Conservation (phyloP, 35 echinoderm and acorn worm species). For the Apostichopus parvimensis region DNA sequence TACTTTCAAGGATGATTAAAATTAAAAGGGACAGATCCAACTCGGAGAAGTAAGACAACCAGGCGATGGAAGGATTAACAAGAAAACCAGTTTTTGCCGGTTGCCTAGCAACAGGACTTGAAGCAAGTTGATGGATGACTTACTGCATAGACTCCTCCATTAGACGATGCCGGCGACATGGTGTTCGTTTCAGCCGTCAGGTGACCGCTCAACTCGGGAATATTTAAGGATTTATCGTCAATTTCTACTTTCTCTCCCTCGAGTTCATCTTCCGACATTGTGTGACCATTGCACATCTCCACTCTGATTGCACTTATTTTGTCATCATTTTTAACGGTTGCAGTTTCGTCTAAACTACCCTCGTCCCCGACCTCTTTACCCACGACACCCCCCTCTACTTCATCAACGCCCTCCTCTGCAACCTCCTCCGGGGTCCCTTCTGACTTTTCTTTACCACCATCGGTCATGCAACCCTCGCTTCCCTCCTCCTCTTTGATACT, state of each 20-base stretch:
- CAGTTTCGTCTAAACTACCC: conserved; percentile 18
- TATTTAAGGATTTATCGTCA: conserved; percentile 62
- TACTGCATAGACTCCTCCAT: conserved; percentile 92
- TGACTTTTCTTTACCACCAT: background rate
- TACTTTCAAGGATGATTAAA: too few relatives aligned
- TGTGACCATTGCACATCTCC: conserved; percentile 65
- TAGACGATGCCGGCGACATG: conserved; percentile 90
- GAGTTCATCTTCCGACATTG: conserved; percentile 43
- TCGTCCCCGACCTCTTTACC: background rate
- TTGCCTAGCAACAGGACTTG: too few relatives aligned
- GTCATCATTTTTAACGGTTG: background rate
- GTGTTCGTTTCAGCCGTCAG: conserved; percentile 72
- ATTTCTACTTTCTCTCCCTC: conserved; percentile 42
- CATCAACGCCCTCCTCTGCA: background rate
- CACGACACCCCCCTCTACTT: background rate
- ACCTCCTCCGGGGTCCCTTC: background rate
- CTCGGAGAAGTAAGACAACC: too few relatives aligned
- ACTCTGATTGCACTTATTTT: conserved; percentile 60
- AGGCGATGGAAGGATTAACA: too few relatives aligned
- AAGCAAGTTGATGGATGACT: conserved; percentile 17
- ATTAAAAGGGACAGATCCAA: too few relatives aligned
- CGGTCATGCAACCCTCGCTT: background rate
- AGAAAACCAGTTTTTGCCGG: too few relatives aligned
- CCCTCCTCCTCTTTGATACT: background rate
- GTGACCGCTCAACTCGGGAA: conserved; percentile 64